These are phyloP conservation scores for Cheirogaleus major DNA, from an alignment of 2,797 vertebrate species.

Conservation along the genomic window DNA sequence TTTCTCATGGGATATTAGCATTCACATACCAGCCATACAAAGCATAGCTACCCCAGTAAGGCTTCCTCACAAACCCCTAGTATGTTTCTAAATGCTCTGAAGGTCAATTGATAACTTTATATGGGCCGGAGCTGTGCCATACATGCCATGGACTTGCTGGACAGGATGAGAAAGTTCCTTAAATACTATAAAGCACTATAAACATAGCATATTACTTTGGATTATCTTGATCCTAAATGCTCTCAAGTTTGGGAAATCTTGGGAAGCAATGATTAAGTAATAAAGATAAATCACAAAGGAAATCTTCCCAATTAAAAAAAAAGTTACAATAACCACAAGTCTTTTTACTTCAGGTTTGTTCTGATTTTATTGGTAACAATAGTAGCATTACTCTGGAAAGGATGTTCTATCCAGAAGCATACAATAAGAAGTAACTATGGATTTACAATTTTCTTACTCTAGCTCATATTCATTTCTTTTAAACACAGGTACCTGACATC, in stretches of 20 bases:
- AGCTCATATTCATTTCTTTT: neutral
- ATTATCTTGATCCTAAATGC: conserved; percentile 32
- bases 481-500: neutral
- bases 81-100: neutral
- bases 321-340: neutral
- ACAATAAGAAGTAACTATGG: neutral
- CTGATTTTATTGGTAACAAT: neutral
- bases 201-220: neutral
- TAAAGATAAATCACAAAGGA: neutral
- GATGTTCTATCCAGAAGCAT: neutral
- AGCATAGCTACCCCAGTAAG: neutral
- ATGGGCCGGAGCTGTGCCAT: neutral
- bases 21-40: neutral
- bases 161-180: neutral
- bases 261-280: neutral
- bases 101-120: neutral
- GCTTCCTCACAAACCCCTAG: neutral
- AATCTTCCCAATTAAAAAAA: neutral
- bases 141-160: neutral
- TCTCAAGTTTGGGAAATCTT: neutral
- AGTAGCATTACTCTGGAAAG: neutral
- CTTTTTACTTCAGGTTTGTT: neutral
- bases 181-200: neutral
- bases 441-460: neutral
- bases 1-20: neutral